Evolutionary conservation across 2,113 vertebrate genomes (phyloP).

Genomic region (Psettodes erumei): DNA sequence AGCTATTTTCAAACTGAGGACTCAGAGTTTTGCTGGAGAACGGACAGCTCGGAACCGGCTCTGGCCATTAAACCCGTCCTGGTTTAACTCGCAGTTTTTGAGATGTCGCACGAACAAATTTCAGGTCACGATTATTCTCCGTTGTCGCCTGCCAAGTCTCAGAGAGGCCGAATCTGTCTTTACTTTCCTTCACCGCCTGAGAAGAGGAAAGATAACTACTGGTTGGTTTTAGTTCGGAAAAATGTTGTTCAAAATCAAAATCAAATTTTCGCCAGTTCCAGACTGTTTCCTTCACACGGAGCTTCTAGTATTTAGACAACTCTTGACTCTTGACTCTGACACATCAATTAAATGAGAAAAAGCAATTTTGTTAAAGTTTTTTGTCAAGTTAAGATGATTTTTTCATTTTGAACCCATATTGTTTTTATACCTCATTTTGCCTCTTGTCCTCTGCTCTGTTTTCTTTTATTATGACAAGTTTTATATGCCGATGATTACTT

Average conservation of each 20-base stretch:
- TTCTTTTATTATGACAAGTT: neutral
- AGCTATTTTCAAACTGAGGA: neutral
- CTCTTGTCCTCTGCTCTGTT: neutral
- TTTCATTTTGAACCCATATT: too few species aligned
- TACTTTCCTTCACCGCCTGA: neutral
- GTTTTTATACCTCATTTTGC: neutral
- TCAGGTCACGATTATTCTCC: slow-evolving; percentile 7
- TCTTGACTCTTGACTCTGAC: too few species aligned
- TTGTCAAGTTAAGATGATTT: too few species aligned
- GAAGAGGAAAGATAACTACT: neutral
- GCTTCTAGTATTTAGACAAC: too few species aligned
- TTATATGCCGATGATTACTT: neutral
- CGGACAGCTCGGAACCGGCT: neutral
- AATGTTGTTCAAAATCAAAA: too few species aligned
- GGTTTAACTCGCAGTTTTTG: neutral
- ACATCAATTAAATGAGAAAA: too few species aligned
- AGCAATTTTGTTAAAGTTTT: neutral
- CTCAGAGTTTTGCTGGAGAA: neutral
- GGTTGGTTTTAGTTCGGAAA: too few species aligned
- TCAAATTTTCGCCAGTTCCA: neutral
- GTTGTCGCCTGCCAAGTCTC: neutral
- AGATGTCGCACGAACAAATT: neutral
- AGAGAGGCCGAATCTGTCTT: slow-evolving; percentile 20
- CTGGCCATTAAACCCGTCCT: neutral
- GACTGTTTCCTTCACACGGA: too few species aligned